A percentile compares a stretch with the other conserved stretches of the same genome.
Conservation (phyloP, 2,797 vertebrate genomes). For the Muscicapa comitata region DNA sequence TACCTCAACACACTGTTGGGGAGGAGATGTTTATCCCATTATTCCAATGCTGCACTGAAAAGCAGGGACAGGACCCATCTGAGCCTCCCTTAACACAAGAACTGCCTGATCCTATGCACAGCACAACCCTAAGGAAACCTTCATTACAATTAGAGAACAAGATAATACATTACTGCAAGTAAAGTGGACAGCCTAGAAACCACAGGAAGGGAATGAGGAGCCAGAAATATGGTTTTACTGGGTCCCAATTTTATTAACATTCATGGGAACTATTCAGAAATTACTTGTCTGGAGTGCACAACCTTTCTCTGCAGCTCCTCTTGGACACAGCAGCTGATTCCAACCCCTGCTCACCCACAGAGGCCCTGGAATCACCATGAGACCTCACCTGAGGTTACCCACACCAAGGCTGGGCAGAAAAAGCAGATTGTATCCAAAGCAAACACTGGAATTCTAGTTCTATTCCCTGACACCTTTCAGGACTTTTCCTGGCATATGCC, state of each 20-base stretch:
- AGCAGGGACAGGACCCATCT: not conserved
- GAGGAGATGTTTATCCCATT: not conserved
- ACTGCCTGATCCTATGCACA: not conserved
- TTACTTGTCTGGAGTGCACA: accelerated
- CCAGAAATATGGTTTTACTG: not conserved
- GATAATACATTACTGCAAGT: not conserved
- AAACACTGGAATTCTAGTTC: not conserved
- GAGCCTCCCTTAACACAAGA: not conserved
- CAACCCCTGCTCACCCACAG: not conserved
- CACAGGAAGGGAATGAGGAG: not conserved
- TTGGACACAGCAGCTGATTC: not conserved
- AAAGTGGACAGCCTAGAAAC: not conserved
- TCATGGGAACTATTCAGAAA: not conserved
- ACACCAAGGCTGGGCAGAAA: accelerated
- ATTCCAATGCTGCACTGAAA: not conserved
- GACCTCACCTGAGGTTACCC: not conserved
- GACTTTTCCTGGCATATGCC: not conserved
- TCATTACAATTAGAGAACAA: not conserved
- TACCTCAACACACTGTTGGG: accelerated
- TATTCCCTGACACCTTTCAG: not conserved
- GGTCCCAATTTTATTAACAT: slow-evolving; percentile 9
- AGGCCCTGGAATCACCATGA: not conserved
- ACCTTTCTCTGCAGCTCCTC: not conserved
- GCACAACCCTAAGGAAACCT: not conserved
- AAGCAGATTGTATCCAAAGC: not conserved